These are phyloP conservation scores for Chalcosyrphus nemorum DNA, from an alignment of 2,888 invertebrate species.

Conservation along the genomic window DNA sequence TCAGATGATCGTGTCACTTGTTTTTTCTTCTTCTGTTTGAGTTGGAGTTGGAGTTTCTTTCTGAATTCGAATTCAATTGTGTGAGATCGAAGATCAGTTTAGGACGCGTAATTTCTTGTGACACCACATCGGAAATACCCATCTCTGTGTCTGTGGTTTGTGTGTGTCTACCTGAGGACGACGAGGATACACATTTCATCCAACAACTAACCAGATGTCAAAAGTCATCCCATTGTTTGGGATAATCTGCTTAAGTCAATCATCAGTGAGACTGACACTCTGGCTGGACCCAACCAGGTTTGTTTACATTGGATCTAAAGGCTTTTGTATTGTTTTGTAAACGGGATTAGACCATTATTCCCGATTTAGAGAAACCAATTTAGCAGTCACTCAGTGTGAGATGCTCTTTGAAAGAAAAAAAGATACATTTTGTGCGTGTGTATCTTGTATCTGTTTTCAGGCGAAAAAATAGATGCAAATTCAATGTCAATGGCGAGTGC, in stretches of 20 bases:
- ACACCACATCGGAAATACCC: slow-evolving; percentile 66
- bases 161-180: slow-evolving; percentile 43
- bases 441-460: slow-evolving; percentile 17
- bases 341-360: slow-evolving; percentile 67
- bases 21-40: too few species aligned
- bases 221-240: slow-evolving; percentile 64
- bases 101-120: slow-evolving; percentile 64
- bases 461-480: slow-evolving; percentile 44
- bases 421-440: slow-evolving; percentile 15
- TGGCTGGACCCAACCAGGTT: slow-evolving; percentile 31
- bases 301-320: slow-evolving; percentile 65
- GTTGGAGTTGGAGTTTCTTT: slow-evolving; percentile 52
- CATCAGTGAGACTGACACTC: slow-evolving; percentile 50
- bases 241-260: slow-evolving; percentile 72
- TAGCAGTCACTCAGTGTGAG: slow-evolving; percentile 41
- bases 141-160: slow-evolving; percentile 17
- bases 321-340: slow-evolving; percentile 61
- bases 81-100: slow-evolving; percentile 55
- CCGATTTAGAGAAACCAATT: slow-evolving; percentile 64
- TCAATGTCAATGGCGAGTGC: slow-evolving; percentile 60
- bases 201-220: slow-evolving; percentile 65
- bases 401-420: slow-evolving; percentile 9
- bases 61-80: slow-evolving; percentile 32
- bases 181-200: not conserved
- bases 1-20: slow-evolving; percentile 63